Evolutionary conservation across 1,140 invertebrate genomes (phyloP).

Genomic region (Zaprionus capensis): DNA sequence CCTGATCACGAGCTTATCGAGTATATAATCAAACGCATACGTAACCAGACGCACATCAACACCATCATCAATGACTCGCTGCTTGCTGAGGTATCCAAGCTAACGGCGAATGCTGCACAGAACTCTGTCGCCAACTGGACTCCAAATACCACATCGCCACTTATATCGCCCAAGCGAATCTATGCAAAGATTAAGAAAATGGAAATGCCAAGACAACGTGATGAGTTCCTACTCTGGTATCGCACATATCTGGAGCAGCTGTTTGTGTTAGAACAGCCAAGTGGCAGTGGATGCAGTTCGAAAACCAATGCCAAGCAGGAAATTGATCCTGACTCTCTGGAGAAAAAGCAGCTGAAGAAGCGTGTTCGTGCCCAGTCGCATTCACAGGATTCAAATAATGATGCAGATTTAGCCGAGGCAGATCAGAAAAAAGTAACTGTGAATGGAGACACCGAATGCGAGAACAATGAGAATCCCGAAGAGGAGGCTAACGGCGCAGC

Average conservation of each 20-base stretch:
- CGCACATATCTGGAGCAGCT: slow-evolving; percentile 71
- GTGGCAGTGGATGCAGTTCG: slow-evolving; percentile 12
- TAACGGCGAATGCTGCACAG: slow-evolving; percentile 77
- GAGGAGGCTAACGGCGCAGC: slow-evolving; percentile 54
- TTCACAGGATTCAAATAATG: slow-evolving; percentile 72
- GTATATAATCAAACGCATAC: slow-evolving; percentile 78
- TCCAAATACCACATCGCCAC: slow-evolving; percentile 43
- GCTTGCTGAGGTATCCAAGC: slow-evolving; percentile 74
- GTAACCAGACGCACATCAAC: slow-evolving; percentile 78
- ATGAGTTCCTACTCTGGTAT: slow-evolving; percentile 77
- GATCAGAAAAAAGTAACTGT: slow-evolving; percentile 84
- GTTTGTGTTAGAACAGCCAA: slow-evolving; percentile 64
- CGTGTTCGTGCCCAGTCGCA: slow-evolving; percentile 61
- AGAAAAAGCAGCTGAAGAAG: slow-evolving; percentile 55
- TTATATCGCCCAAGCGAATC: slow-evolving; percentile 78
- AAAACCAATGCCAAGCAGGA: slow-evolving; percentile 22
- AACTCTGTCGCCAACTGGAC: slow-evolving; percentile 63
- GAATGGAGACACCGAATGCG: slow-evolving; percentile 60
- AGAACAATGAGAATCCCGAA: slow-evolving; percentile 78
- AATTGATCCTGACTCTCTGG: neutral
- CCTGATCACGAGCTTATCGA: slow-evolving; percentile 77
- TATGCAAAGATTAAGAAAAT: slow-evolving; percentile 81
- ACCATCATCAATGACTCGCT: slow-evolving; percentile 77
- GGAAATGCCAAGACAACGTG: slow-evolving; percentile 71
- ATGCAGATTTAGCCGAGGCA: slow-evolving; percentile 86